Evolutionary conservation across 2,888 invertebrate species (phyloP), one percentile per base, ranked within the genome.

Genomic region (Odontocolon sp.): DNA sequence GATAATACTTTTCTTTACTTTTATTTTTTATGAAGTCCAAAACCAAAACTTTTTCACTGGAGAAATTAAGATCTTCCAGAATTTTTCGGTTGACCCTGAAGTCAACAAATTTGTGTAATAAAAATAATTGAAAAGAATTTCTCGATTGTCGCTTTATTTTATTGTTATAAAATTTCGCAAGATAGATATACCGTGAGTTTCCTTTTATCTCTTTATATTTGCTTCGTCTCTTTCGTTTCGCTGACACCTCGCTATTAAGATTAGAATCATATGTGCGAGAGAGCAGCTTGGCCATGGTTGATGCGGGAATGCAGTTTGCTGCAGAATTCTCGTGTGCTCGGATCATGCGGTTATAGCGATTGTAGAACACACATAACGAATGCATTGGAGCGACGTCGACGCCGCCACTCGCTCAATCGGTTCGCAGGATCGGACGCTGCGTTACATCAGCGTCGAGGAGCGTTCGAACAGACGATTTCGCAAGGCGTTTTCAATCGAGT

Each of bases 401-500:
- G 68, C 57, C 56, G 67, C 33, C 40, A 36, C 57, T 28, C 64
- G 50, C 40, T 66, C 75, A 66, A 75, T 75, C 70, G 64, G 50
- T 42, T 14, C 57, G 75, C 66, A 70, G 66, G 69, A 75, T 75
- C 75, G 57, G 56, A 42, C 33, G 54, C n/a, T 11, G 28, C 68
- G 57, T 81, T 81, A 80, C 83, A 83, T 86, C 85, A 86, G 74
- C 82, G 67, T 63, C 71, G 78, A 81, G 78, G 78, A 82, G 71
- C 80, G 83, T 79, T 80, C 81, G 63, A 81, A 78, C 52, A n/a
- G 36, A 64, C 81, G 77, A 82, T 86, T 85, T 86, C 82, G 82
- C 84, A 85, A 84, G 80, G 80, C 82, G 81, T 83, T 84, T 86
- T 85, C 85, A 87, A 87, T 86, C 84, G 83, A 64, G 74, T 70